phyloP scores from a whole-genome alignment of 2,888 invertebrate genomes.

The Atrina japonica region DNA sequence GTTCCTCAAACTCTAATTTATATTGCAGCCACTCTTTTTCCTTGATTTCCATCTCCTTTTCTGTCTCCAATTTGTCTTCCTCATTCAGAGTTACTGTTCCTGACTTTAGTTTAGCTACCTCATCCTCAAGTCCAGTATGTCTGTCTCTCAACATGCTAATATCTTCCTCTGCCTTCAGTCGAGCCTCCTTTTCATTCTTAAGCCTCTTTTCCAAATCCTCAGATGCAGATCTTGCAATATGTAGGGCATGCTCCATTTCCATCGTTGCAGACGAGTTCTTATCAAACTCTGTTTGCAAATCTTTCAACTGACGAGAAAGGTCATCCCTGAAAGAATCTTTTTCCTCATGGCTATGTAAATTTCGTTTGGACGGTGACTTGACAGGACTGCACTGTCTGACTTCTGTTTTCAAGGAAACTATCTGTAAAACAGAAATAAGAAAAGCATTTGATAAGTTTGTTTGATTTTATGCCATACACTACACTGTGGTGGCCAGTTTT shows the following conservation, averaged over 20 bases:
- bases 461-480: background rate
- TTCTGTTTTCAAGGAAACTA: constrained; percentile 21
- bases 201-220: constrained; percentile 9
- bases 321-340: constrained; percentile 26
- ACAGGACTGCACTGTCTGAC: constrained; percentile 3
- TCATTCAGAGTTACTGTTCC: too few species aligned
- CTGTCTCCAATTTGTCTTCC: too few species aligned
- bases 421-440: constrained; percentile 11
- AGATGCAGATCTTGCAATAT: background rate
- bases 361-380: constrained; percentile 52
- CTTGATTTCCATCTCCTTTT: too few species aligned
- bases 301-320: constrained; percentile 47
- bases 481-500: too few species aligned
- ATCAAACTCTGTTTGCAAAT: constrained; percentile 39
- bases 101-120: background rate
- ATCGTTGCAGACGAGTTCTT: constrained; percentile 4
- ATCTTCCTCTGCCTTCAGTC: background rate
- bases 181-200: too few species aligned
- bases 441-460: background rate
- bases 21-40: too few species aligned
- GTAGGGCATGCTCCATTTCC: constrained; percentile 16
- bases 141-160: background rate
- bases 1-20: too few species aligned
- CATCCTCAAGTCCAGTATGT: background rate
- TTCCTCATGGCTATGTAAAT: constrained; percentile 11